phyloP scores from a whole-genome alignment of 2,888 invertebrate genomes.

The Gnatocerus cornutus region DNA sequence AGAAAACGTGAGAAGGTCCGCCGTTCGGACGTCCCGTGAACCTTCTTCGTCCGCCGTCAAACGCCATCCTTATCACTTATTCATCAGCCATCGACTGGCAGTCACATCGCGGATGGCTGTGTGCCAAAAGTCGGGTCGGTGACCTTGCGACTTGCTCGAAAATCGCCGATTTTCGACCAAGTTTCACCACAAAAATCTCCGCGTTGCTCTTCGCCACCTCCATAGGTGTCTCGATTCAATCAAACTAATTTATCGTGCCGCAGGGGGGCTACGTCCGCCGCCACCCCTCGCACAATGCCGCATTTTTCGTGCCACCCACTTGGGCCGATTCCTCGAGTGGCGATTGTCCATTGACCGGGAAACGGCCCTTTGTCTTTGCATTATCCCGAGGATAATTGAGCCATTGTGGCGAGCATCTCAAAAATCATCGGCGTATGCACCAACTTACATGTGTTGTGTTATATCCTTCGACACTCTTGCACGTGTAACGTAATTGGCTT shows the following conservation, averaged over 20 bases:
- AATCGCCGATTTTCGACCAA: constrained; percentile 26
- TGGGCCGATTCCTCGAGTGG: constrained; percentile 25
- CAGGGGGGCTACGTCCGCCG: constrained; percentile 51
- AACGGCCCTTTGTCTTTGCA: constrained; percentile 36
- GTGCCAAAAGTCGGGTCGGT: constrained; percentile 42
- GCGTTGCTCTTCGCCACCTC: constrained; percentile 23
- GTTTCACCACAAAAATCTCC: too few relatives aligned
- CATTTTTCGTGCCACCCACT: constrained; percentile 47
- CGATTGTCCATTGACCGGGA: constrained; percentile 38
- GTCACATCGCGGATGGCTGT: constrained; percentile 40
- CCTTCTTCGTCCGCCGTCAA: constrained; percentile 23
- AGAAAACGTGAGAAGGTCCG: constrained; percentile 11
- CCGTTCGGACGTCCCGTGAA: constrained; percentile 7
- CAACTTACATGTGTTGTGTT: constrained; percentile 12
- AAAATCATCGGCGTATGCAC: constrained; percentile 33
- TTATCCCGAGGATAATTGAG: constrained; percentile 34
- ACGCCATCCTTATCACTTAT: constrained; percentile 42
- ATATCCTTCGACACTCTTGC: constrained; percentile 13
- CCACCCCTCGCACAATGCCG: constrained; percentile 48
- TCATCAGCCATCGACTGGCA: constrained; percentile 45
- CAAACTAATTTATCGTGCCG: constrained; percentile 55
- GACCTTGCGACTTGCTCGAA: constrained; percentile 27
- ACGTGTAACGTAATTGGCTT: constrained; percentile 44
- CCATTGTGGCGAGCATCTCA: constrained; percentile 32
- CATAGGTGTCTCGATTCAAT: constrained; percentile 51